phyloP scores from a whole-genome alignment of 1,140 invertebrate species.

The Sminthurinus signatus region DNA sequence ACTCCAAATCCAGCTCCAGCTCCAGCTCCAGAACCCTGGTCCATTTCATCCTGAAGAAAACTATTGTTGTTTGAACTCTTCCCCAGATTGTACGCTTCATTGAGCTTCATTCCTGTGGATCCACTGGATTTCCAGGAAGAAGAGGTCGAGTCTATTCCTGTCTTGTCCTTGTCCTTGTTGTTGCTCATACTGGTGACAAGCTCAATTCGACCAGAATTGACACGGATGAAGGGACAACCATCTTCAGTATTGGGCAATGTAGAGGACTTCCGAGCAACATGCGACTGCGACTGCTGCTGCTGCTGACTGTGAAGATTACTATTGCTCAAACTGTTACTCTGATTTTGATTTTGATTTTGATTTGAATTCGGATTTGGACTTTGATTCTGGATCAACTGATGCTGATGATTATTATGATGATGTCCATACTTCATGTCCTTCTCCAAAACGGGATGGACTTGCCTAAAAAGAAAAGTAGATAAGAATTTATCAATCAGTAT shows the following conservation, averaged over 20 bases:
- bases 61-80: not conserved
- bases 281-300: slow-evolving; percentile 11
- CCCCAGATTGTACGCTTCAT: slow-evolving; percentile 3
- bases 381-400: not conserved
- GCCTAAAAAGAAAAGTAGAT: slow-evolving; percentile 17
- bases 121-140: slow-evolving; percentile 12
- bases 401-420: slow-evolving; percentile 22
- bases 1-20: too few species aligned
- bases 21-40: not conserved
- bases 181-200: too few species aligned
- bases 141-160: slow-evolving; percentile 10
- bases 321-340: too few species aligned
- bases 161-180: slow-evolving; percentile 6
- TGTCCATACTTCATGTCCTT: slow-evolving; percentile 35
- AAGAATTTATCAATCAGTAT: too few species aligned
- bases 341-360: too few species aligned
- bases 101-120: too few species aligned
- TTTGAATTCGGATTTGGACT: too few species aligned
- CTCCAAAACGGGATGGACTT: slow-evolving; percentile 40
- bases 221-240: slow-evolving; percentile 37
- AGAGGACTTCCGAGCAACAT: slow-evolving; percentile 23
- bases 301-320: slow-evolving; percentile 4
- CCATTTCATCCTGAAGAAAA: not conserved
- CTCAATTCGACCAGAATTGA: slow-evolving; percentile 40
- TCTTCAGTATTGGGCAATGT: slow-evolving; percentile 33